These are phyloP conservation scores for Sebastes glaucus DNA, from an alignment of 2,797 vertebrate genomes.

Conservation along the genomic window DNA sequence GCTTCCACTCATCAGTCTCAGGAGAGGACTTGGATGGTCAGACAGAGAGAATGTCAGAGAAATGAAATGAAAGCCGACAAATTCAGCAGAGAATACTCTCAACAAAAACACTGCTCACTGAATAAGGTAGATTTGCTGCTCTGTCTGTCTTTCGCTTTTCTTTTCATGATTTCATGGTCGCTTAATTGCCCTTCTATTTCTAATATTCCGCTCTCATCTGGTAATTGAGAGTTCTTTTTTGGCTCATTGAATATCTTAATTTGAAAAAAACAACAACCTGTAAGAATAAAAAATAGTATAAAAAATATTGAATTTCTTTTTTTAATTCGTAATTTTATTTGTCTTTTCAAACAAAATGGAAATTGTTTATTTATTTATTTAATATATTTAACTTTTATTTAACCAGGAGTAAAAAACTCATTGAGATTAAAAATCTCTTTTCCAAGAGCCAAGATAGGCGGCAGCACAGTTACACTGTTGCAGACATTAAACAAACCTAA, in stretches of 20 bases:
- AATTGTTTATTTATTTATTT: background rate
- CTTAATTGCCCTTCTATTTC: conserved; percentile 52
- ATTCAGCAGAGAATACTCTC: conserved; percentile 74
- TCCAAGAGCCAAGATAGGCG: too few species aligned
- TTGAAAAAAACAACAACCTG: background rate
- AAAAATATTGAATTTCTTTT: background rate
- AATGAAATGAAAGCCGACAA: conserved; percentile 72
- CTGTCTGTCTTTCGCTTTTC: conserved; percentile 43
- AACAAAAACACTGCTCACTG: conserved; percentile 58
- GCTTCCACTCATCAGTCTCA: conserved; percentile 77
- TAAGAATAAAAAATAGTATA: background rate
- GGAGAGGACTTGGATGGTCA: conserved; percentile 79
- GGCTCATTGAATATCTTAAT: conserved; percentile 25
- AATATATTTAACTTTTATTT: too few species aligned
- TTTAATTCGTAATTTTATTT: background rate
- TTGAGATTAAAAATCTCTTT: too few species aligned
- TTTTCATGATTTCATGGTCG: conserved; percentile 54
- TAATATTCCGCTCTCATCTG: conserved; percentile 35
- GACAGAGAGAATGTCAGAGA: conserved; percentile 78
- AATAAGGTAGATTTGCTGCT: conserved; percentile 60
- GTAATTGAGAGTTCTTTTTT: conserved; percentile 24
- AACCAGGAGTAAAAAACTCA: too few species aligned
- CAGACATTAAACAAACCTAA: too few species aligned
- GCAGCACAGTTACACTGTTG: too few species aligned
- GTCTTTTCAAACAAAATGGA: background rate